These are phyloP conservation scores for Patella depressa DNA, from an alignment of 2,888 invertebrate genomes.

Conservation along the genomic window DNA sequence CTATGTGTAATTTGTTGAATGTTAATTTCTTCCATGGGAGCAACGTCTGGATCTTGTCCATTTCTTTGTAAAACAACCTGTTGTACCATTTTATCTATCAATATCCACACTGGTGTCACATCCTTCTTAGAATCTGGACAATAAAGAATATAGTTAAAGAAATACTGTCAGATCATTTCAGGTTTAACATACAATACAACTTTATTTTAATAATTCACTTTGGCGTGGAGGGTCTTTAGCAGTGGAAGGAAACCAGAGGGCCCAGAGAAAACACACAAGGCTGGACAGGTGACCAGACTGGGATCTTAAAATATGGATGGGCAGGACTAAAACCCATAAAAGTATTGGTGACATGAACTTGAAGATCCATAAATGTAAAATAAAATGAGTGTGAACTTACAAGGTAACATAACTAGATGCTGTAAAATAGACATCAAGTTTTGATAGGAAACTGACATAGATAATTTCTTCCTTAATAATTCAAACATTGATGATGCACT, in stretches of 20 bases:
- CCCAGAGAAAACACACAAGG: no score
- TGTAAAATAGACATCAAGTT: conserved; percentile 91
- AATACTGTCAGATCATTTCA: no score
- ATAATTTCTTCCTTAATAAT: conserved; percentile 86
- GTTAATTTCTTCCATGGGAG: conserved; percentile 88
- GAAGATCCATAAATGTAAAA: no score
- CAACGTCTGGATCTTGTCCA: conserved; percentile 83
- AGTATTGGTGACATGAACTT: no score
- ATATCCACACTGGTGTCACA: conserved; percentile 78
- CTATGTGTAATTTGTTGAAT: conserved; percentile 83
- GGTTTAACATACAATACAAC: no score
- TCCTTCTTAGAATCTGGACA: conserved; percentile 71
- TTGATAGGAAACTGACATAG: conserved; percentile 92
- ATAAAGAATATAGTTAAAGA: neutral
- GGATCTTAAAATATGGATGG: no score
- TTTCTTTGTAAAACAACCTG: conserved; percentile 89
- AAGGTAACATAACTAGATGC: conserved; percentile 87
- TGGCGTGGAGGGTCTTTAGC: no score
- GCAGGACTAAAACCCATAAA: no score
- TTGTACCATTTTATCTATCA: conserved; percentile 94
- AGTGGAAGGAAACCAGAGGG: no score
- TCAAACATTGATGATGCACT: conserved; percentile 95
- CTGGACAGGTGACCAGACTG: no score
- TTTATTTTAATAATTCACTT: no score
- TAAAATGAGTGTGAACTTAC: conserved; percentile 72